Conservation (phyloP, 2,113 vertebrate genomes). For the Oncorhynchus kisutch region DNA sequence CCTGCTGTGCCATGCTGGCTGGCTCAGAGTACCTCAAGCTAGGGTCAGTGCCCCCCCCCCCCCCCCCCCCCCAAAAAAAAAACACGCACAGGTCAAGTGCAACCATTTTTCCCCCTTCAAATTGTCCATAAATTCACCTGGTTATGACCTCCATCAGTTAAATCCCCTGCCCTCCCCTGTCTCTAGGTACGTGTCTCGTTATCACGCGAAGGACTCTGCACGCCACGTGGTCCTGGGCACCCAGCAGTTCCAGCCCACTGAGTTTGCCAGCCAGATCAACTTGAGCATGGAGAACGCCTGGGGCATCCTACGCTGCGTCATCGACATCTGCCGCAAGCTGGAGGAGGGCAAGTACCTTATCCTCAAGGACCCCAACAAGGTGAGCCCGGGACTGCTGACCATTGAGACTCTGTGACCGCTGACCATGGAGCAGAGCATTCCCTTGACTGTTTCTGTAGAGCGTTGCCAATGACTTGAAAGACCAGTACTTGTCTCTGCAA, state of each 20-base stretch:
- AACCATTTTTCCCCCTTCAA: neutral
- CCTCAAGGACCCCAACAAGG: constrained; percentile 99
- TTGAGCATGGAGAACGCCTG: constrained; percentile 98
- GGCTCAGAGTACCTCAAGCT: constrained; percentile 97
- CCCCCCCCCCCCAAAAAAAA: too few species aligned
- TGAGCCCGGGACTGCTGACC: constrained; percentile 44
- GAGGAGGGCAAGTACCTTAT: constrained; percentile 99
- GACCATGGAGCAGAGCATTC: neutral
- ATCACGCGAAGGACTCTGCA: constrained; percentile 93
- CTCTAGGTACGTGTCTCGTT: constrained; percentile 91
- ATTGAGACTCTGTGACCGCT: neutral
- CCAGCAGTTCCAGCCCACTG: constrained; percentile 98
- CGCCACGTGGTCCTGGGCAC: constrained; percentile 95
- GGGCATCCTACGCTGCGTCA: constrained; percentile 96
- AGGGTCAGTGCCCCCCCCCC: constrained; percentile 81
- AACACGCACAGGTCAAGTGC: neutral
- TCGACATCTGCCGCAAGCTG: constrained; percentile 98
- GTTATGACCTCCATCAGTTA: neutral
- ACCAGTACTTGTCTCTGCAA: too few species aligned
- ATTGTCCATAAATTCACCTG: too few species aligned
- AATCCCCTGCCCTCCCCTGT: neutral
- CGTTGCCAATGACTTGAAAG: neutral
- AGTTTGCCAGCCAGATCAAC: constrained; percentile 99
- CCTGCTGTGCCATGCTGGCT: constrained; percentile 92
- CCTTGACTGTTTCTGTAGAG: neutral